These are phyloP conservation scores for Neogale vison DNA, from an alignment of 2,113 vertebrate species.

Conservation along the genomic window DNA sequence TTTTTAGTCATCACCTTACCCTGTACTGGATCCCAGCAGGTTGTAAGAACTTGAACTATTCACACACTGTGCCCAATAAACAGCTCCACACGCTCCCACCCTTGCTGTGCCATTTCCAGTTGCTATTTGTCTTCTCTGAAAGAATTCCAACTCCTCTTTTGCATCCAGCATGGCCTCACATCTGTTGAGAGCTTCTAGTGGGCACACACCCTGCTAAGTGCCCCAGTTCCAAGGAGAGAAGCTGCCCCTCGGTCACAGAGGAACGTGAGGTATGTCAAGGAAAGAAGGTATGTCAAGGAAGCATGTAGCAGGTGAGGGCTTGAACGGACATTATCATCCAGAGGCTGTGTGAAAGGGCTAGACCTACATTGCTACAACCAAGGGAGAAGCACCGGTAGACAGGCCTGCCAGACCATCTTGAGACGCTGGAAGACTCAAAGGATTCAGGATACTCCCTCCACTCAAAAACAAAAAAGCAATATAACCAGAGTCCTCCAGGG, in stretches of 20 bases:
- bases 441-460: not conserved
- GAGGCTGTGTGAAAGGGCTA: not conserved
- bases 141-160: not conserved
- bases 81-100: too few relatives aligned
- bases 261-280: not conserved
- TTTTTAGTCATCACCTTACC: not conserved
- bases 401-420: not conserved
- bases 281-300: not conserved
- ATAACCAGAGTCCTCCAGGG: not conserved
- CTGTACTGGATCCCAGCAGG: not conserved
- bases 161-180: not conserved
- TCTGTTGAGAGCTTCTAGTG: not conserved
- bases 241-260: not conserved
- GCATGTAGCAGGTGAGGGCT: not conserved
- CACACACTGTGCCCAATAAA: not conserved
- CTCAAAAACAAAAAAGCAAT: not conserved
- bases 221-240: not conserved
- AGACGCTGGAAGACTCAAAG: not conserved
- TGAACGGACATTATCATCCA: fast-evolving
- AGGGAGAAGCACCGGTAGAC: not conserved
- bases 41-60: not conserved
- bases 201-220: not conserved
- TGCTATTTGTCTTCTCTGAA: not conserved
- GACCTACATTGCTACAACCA: not conserved
- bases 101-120: not conserved